Conservation (phyloP, 2,797 vertebrate genomes). For the Neopelma chrysocephalum region DNA sequence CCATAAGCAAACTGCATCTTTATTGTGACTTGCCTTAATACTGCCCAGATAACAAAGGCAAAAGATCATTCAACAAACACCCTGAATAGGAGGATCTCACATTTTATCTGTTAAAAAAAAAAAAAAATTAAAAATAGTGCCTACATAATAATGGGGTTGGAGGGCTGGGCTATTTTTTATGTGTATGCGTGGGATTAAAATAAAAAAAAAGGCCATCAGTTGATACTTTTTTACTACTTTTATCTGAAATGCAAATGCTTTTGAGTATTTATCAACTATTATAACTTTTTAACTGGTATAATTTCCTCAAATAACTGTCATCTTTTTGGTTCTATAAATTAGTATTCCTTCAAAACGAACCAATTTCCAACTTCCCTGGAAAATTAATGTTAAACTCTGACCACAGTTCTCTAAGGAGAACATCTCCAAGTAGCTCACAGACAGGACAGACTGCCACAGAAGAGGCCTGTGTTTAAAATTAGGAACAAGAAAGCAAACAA, state of each 20-base stretch:
- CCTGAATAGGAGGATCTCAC: neutral
- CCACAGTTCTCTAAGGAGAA: neutral
- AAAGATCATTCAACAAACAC: neutral
- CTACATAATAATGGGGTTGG: neutral
- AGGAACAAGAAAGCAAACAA: conserved; percentile 60
- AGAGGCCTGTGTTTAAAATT: conserved; percentile 39
- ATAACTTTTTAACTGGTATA: neutral
- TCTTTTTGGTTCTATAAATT: neutral
- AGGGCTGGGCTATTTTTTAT: neutral
- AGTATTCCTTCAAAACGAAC: neutral
- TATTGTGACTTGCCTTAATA: neutral
- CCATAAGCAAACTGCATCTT: neutral
- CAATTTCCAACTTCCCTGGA: neutral
- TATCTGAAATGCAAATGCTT: neutral
- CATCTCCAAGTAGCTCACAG: neutral
- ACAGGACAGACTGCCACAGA: neutral
- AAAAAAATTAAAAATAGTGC: neutral
- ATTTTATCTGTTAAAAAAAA: neutral
- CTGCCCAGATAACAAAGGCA: neutral
- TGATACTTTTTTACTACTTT: neutral
- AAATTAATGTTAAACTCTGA: neutral
- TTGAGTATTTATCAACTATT: neutral
- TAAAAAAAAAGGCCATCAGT: neutral
- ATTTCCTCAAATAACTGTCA: neutral
- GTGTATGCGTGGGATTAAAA: neutral